Evolutionary conservation across 2,797 vertebrate species (phyloP), one percentile per base, ranked within the genome.

Genomic region (Paedocypris micromegethes): DNA sequence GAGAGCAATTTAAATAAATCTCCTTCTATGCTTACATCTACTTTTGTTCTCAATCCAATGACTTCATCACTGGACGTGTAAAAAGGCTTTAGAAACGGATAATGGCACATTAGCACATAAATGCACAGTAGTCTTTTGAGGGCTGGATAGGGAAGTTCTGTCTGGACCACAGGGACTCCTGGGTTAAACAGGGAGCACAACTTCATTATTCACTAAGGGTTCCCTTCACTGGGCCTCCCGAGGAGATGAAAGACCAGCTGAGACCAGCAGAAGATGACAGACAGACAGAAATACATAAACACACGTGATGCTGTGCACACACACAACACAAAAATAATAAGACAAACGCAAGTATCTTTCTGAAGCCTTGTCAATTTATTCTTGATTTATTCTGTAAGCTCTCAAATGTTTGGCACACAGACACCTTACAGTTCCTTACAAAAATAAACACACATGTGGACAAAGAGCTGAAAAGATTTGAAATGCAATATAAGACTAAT

Each of bases 81-180:
- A 59, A 57, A 60, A 37, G 56, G 49, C 43, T 61, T 59, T 55
- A 72, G 75, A 64, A 70, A 66, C 57, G 49, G 47, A 41, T 79
- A 81, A 79, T 77, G 74, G 65, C 80, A 78, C 76, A 81, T 81
- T 81, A 77, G 78, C 80, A 81, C 76, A 79, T 81, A 79, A 79
- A 81, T 81, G 66, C 54, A 9, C 50, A 38, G 57, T 62, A 48
- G 54, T 58, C 68, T 68, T 79, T 74, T 71, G 52, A 72, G 60
- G 40, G 51, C 58, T 50, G 54, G 7, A 40, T 51, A 54, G 50
- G 47, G 61, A 70, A 67, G 59, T 53, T 70, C 70, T 77, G 70
- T 63, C 72, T 73, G 55, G 60, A 73, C 70, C 70, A 68, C 57
- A 58, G 74, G 74, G 79, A 75, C 69, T 57, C 46, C 47, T 49